Conservation (phyloP, 2,113 vertebrate species). For the Erythrocercus mccallii region DNA sequence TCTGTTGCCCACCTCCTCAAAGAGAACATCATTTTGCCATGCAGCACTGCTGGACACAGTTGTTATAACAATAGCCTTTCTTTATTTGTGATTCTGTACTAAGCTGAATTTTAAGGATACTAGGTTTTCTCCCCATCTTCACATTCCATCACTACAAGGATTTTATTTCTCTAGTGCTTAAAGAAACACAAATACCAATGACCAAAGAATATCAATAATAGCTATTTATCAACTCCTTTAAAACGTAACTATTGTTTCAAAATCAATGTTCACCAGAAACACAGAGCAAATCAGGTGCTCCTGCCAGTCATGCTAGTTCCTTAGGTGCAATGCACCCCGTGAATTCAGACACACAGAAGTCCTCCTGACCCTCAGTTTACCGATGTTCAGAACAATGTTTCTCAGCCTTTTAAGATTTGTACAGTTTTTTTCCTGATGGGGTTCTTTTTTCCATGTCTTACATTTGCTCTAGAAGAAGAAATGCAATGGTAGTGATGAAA, state of each 20-base stretch:
- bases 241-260: background rate
- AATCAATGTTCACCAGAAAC: background rate
- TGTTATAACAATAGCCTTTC: background rate
- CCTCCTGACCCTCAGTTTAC: background rate
- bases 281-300: rapidly evolving
- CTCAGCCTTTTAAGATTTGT: background rate
- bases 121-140: background rate
- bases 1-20: background rate
- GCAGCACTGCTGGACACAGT: background rate
- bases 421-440: rapidly evolving
- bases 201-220: background rate
- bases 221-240: background rate
- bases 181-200: background rate
- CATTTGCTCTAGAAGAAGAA: background rate
- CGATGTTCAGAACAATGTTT: background rate
- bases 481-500: background rate
- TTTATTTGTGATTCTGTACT: background rate
- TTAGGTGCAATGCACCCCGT: rapidly evolving
- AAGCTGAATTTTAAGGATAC: background rate
- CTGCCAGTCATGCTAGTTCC: background rate
- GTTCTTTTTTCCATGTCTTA: background rate
- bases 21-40: background rate
- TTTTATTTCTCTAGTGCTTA: background rate
- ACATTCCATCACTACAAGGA: background rate
- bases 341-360: background rate